Percentiles rank a stretch among this genome's conserved stretches.
These are phyloP conservation scores for Zoanthus solanderi DNA, from an alignment of 92 coral and sea anemone genomes.

Conservation along the genomic window DNA sequence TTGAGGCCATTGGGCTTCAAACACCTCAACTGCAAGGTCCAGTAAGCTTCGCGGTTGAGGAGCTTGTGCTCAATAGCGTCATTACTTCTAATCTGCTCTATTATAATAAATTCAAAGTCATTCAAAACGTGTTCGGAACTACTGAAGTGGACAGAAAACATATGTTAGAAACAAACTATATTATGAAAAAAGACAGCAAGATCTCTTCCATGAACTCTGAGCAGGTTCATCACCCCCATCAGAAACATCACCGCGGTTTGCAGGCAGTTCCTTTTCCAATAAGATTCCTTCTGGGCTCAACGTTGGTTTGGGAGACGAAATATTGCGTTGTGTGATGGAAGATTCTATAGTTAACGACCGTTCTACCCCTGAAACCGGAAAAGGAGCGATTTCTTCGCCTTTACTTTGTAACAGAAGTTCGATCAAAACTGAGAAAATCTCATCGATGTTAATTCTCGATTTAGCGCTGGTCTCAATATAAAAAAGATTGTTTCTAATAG, in stretches of 20 bases:
- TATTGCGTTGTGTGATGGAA: constrained; percentile 13
- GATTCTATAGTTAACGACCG: background rate
- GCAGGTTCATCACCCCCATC: background rate
- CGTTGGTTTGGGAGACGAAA: constrained; percentile 5
- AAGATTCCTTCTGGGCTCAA: constrained; percentile 35
- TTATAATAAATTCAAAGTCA: too few relatives aligned
- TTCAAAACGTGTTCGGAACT: too few relatives aligned
- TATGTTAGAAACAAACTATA: background rate
- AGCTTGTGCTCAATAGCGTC: too few relatives aligned
- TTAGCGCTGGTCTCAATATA: constrained; percentile 88
- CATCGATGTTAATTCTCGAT: constrained; percentile 76
- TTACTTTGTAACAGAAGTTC: constrained; percentile 66
- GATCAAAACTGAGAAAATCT: constrained; percentile 71
- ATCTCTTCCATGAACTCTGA: background rate
- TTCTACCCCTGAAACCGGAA: background rate
- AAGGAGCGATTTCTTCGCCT: constrained; percentile 13
- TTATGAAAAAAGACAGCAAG: background rate
- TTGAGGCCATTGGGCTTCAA: too few relatives aligned
- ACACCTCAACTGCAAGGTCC: too few relatives aligned
- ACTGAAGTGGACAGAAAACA: too few relatives aligned
- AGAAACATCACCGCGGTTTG: background rate
- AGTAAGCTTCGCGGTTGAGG: too few relatives aligned
- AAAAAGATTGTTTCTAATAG: constrained; percentile 45
- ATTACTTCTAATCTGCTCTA: too few relatives aligned
- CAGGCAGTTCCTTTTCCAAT: background rate